Conservation (phyloP, 2,888 invertebrate species). For the Siphlonurus alternatus region DNA sequence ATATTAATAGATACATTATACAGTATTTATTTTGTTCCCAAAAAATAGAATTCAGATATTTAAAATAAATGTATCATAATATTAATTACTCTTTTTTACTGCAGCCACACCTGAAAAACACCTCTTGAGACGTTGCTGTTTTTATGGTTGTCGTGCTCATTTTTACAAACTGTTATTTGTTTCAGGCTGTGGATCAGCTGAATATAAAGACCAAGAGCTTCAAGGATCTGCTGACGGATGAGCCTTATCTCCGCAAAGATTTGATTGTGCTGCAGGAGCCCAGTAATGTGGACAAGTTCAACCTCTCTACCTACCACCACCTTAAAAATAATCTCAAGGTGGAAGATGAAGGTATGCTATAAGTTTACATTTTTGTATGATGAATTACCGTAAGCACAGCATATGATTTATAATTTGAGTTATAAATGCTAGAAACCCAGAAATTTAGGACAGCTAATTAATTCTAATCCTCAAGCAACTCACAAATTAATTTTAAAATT, state of each 20-base stretch:
- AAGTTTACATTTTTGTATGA: conserved; percentile 5
- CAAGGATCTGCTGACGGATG: conserved; percentile 84
- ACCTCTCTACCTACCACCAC: conserved; percentile 86
- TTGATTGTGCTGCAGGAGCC: conserved; percentile 90
- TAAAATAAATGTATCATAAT: too few species aligned
- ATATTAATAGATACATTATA: too few species aligned
- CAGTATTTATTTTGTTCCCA: too few species aligned
- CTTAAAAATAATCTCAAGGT: conserved; percentile 79
- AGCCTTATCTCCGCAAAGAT: conserved; percentile 72
- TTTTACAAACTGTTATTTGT: conserved; percentile 1
- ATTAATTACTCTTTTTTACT: too few species aligned
- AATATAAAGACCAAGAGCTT: conserved; percentile 90
- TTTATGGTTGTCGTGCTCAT: too few species aligned
- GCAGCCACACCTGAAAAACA: too few species aligned
- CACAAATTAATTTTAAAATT: too few species aligned
- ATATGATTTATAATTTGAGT: neutral
- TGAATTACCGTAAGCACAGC: too few species aligned
- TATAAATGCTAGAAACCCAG: neutral
- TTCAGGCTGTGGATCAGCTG: conserved; percentile 73
- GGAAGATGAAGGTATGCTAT: conserved; percentile 54
- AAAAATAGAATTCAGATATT: too few species aligned
- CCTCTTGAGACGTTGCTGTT: too few species aligned
- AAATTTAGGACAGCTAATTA: neutral
- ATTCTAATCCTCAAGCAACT: too few species aligned
- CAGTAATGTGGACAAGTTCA: conserved; percentile 76